Base-by-base conservation (phyloP, 2,113 vertebrate species). In the Ictidomys tridecemlineatus region DNA sequence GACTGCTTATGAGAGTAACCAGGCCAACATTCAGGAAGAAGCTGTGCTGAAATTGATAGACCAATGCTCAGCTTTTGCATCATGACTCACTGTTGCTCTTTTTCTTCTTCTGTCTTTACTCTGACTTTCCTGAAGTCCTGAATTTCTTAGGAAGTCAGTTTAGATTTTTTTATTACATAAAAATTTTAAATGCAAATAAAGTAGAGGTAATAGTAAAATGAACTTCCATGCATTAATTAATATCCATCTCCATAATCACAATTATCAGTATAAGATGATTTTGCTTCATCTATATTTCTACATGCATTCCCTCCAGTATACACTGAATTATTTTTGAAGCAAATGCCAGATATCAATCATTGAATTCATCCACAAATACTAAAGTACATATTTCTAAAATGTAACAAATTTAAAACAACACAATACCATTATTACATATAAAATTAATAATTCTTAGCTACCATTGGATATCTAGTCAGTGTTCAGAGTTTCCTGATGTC, bases 101-200 rank as follows among this genome's bases (percentile, higher is more conserved):
- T 96, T 94, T 73, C 76, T 95, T 91, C 80, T 95, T 91, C 84
- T 26, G 56, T 85, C 32, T 91, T 82, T 67, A 1, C 14, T 67
- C 26, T 45, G 28, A 9, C 58, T 95, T 96, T 85, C 34, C 37
- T 73, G 73, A 93, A 90, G 48, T 80, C 56, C 16, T 76, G 45
- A 9, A 56, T 84, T 92, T 93, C 37, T 92, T 95, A 76, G 76
- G 70, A 88, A 72, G 65, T 53, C 24, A 80, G 8, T 91, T 79
- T 53, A 86, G 32, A 26, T 28, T 45, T 73, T 51, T 79, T 93
- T 69, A n/a, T 39, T 74, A 48, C 42, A 88, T 79, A 51, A 91
- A 76, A 79, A 76, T 53, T 87, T 95, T 87, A 85, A 73, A 51
- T 72, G 13, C 56, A 73, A 80, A 37, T 53, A 93, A 77, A 87